Evolutionary conservation across 2,888 invertebrate species (phyloP), one percentile per base, ranked within the genome.

Genomic region (Cremastobaeus sp.): DNA sequence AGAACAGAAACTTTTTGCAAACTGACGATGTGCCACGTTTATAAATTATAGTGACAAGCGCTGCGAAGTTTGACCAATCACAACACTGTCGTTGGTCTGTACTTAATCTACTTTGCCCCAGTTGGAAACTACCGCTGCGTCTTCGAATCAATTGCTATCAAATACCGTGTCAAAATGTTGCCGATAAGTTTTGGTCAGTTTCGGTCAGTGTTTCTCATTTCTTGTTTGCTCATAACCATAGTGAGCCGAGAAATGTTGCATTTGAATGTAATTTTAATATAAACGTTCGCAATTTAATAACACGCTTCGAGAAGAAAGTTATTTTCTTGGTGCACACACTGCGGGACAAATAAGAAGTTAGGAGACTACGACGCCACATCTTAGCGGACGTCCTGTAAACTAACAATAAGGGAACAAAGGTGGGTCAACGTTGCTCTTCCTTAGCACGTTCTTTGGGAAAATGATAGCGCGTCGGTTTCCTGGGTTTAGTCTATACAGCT

Each of bases 391-490:
- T 55, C 20, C 50, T 32, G 32, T 47, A 43, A 60, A 57, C 34
- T 41, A 12, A 34, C 50, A 62, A 45, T 64, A 59, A 57, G 45
- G 45, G 28, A 28, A 47, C 50, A 70, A 70, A 62, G 70, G 50
- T 52, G 34, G 55, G 54, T 48, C 39, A 62, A 62, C 47, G 54
- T 60, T 60, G 60, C 41, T 54, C 48, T 70, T 70, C 62, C 70
- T 55, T 60, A 55, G 62, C 62, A 70, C 70, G 64, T 71, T 43
- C 71, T 48, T 64, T 57, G 64, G 47, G 12, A 54, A 48, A 50
- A 62, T 50, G 60, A 69, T 54, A 17, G 45, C 28, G 18, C 21
- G 35, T 43, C 14, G 48, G 30, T 47, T 18, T 45, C 18, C 18
- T 20, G 25, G 21, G 37, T 45, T 47, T 37, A 28, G 54, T 32